Evolutionary conservation across 2,113 vertebrate species (phyloP).

Genomic region (Anhinga anhinga): DNA sequence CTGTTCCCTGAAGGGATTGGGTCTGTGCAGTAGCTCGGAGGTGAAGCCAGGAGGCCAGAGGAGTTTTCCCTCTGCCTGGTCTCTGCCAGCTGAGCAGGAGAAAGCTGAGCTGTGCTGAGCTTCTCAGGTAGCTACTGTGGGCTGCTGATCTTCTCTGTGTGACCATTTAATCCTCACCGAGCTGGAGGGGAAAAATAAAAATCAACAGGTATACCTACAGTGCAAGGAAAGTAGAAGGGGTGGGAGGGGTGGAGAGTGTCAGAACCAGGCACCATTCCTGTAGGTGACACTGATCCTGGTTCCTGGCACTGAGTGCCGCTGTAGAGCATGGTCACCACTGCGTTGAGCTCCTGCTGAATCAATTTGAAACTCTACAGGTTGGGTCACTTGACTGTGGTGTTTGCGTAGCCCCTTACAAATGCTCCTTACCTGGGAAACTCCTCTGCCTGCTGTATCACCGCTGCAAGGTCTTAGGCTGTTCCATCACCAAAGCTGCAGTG

Average conservation of each 20-base stretch:
- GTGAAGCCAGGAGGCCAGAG: neutral
- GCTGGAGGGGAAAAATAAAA: neutral
- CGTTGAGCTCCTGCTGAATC: neutral
- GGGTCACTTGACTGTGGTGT: rapidly evolving
- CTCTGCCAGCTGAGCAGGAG: neutral
- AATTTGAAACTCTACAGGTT: neutral
- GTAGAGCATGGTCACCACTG: neutral
- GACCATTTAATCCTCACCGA: rapidly evolving
- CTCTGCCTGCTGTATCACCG: neutral
- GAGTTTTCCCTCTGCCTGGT: neutral
- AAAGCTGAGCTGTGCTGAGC: neutral
- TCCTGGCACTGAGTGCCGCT: neutral
- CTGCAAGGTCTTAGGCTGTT: neutral
- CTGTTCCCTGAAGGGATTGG: neutral
- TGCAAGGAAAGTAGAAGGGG: neutral
- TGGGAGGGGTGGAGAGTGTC: neutral
- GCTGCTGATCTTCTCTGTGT: neutral
- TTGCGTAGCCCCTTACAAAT: neutral
- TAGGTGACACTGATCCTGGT: neutral
- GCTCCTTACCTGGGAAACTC: neutral
- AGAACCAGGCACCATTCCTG: neutral
- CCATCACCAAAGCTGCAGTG: neutral
- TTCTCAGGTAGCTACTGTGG: neutral
- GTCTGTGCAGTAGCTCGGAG: neutral
- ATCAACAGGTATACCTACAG: neutral